Evolutionary conservation across 2,797 vertebrate genomes (phyloP), one percentile per base, ranked within the genome.

Genomic region (Crypturellus tataupa): DNA sequence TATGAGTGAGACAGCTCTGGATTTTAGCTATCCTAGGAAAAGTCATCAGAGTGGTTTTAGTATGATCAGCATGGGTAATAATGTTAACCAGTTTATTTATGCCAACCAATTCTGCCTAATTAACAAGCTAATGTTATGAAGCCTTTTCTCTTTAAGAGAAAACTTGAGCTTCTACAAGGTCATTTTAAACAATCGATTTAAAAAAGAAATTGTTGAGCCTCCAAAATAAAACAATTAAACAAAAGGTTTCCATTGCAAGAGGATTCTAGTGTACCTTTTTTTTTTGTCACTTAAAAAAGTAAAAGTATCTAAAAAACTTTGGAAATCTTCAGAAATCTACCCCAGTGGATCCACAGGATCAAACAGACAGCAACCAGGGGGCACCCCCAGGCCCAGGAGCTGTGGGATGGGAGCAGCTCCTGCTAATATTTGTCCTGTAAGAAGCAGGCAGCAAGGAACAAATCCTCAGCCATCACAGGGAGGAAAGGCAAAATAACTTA

Each of bases 161-260:
- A 92, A 20, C n/a, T 17, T 55, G 62, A 79, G 64, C 59, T 21
- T 81, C 49, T 90, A 63, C 89, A 94, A 80, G 80, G 40, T 95
- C 2, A 76, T 85, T 91, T 83, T 85, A 59, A 87, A 83, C 85
- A 29, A 59, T 83, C 67, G 51, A 3, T 93, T 94, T 91, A 84
- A 85, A 96, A 51, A 11, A 93, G 84, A 90, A 82, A n/a, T 25
- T 69, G 19, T 31, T 84, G 81, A 67, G 73, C 35, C 42, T 60
- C 88, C 75, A 17, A 81, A 49, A 65, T 86, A 19, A 20, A 68
- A 58, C 83, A 51, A 49, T 31, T 69, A 72, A 77, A 89, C 65
- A 25, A 63, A 95, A 76, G 33, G 62, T 81, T 80, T 91, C 55
- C 9, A 53, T 79, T 94, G n/a, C 55, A 63, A 56, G 23, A 73